Percentiles rank a stretch among this genome's conserved stretches.
These are phyloP conservation scores for Agelastica alni DNA, from an alignment of 2,888 invertebrate species.

Conservation along the genomic window DNA sequence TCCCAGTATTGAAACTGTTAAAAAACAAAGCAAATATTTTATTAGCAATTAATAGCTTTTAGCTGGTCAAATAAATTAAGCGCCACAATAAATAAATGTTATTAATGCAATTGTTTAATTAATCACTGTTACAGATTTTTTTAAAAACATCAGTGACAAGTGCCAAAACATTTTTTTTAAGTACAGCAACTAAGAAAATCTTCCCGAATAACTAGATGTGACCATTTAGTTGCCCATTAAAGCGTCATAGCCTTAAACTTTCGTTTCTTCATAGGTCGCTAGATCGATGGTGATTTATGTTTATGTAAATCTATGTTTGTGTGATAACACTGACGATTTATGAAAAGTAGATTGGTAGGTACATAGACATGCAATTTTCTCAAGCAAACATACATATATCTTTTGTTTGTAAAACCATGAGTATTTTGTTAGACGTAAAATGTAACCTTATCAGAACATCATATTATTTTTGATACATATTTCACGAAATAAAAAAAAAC, in stretches of 20 bases:
- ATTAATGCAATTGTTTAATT: too few species aligned
- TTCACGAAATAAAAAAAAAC: too few species aligned
- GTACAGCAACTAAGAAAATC: too few species aligned
- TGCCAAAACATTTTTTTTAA: too few species aligned
- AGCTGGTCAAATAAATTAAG: too few species aligned
- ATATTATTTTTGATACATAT: too few species aligned
- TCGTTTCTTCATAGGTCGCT: constrained; percentile 3
- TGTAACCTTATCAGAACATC: constrained; percentile 11
- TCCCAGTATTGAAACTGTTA: too few species aligned
- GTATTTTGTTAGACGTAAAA: constrained; percentile 13
- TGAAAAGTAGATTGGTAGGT: constrained; percentile 24
- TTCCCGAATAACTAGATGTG: constrained; percentile 7
- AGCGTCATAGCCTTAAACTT: background rate
- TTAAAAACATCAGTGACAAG: too few species aligned
- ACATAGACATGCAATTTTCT: constrained; percentile 46
- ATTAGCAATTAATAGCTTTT: too few species aligned
- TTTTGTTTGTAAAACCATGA: constrained; percentile 32
- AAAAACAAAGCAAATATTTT: too few species aligned
- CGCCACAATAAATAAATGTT: too few species aligned
- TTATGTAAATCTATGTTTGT: constrained; percentile 17
- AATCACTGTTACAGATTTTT: too few species aligned
- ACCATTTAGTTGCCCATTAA: background rate
- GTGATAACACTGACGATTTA: constrained; percentile 20
- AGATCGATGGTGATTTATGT: constrained; percentile 21
- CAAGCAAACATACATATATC: constrained; percentile 49